These are phyloP conservation scores for Tadarida brasiliensis DNA, from an alignment of 2,797 vertebrate genomes.

Conservation along the genomic window DNA sequence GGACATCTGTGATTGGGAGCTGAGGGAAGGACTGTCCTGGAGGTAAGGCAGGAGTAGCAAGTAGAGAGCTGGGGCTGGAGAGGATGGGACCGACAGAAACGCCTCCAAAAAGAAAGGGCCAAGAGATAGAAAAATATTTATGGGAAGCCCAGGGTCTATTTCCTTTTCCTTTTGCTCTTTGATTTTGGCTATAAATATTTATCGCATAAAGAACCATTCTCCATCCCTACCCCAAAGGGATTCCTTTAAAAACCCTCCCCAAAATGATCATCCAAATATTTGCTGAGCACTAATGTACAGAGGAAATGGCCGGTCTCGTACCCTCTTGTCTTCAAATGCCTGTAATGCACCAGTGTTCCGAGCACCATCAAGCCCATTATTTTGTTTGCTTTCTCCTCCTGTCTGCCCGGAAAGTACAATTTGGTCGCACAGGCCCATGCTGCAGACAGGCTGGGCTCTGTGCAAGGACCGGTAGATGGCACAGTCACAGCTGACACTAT, in stretches of 20 bases:
- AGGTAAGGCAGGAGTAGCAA: not conserved
- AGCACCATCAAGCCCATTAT: not conserved
- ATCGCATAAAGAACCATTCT: conserved; percentile 44
- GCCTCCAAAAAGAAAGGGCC: not conserved
- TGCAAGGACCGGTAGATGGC: not conserved
- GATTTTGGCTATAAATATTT: conserved; percentile 65
- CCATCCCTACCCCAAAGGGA: not conserved
- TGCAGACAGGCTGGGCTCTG: not conserved
- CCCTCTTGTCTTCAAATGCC: conserved; percentile 26
- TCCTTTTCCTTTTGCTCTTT: conserved; percentile 63
- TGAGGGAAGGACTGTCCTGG: not conserved
- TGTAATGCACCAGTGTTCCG: not conserved
- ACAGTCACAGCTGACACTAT: not conserved
- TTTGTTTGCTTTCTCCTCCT: conserved; percentile 31
- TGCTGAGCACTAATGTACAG: conserved; percentile 23
- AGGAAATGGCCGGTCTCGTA: not conserved
- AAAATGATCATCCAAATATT: not conserved
- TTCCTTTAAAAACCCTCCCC: conserved; percentile 56
- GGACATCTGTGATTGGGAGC: not conserved
- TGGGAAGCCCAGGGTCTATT: not conserved
- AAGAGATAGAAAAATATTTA: not conserved
- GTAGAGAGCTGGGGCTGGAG: not conserved
- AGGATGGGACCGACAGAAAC: not conserved
- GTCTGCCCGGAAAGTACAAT: not conserved
- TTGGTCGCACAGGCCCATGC: not conserved